Evolutionary conservation across 2,113 vertebrate genomes (phyloP).

Genomic region (Ceyx cyanopectus): DNA sequence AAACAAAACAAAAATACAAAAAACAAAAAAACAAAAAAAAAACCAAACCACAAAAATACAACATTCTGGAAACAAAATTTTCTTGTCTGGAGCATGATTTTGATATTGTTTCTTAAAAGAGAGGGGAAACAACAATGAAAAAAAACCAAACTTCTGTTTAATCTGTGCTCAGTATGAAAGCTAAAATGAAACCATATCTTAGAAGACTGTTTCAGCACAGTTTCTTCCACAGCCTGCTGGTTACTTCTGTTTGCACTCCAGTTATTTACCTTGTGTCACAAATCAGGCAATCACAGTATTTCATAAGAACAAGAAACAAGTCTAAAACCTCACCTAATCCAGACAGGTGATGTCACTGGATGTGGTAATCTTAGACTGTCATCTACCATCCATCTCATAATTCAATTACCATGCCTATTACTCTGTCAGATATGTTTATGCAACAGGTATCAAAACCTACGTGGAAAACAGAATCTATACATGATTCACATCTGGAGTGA

Average conservation of each 20-base stretch:
- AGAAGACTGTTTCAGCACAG: background rate
- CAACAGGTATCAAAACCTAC: background rate
- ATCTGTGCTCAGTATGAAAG: background rate
- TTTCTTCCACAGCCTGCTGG: background rate
- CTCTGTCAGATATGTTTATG: background rate
- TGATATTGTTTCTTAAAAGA: background rate
- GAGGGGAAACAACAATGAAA: background rate
- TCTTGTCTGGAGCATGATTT: background rate
- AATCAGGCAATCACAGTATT: slow-evolving; percentile 23
- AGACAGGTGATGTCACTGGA: slow-evolving; percentile 53
- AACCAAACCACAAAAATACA: no score
- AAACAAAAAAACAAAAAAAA: background rate
- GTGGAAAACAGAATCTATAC: background rate
- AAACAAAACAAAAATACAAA: background rate
- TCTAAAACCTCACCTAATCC: slow-evolving; percentile 22
- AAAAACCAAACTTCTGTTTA: background rate
- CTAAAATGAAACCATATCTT: background rate
- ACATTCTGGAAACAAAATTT: background rate
- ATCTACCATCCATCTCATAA: slow-evolving; percentile 22
- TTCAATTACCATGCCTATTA: slow-evolving; percentile 7
- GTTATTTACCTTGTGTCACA: slow-evolving; percentile 16
- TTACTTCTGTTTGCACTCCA: background rate
- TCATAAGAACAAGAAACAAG: background rate
- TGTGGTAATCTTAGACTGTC: slow-evolving; percentile 25
- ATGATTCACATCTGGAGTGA: background rate